These are phyloP conservation scores for Cinara cedri DNA, from an alignment of 2,888 invertebrate genomes.

Conservation along the genomic window DNA sequence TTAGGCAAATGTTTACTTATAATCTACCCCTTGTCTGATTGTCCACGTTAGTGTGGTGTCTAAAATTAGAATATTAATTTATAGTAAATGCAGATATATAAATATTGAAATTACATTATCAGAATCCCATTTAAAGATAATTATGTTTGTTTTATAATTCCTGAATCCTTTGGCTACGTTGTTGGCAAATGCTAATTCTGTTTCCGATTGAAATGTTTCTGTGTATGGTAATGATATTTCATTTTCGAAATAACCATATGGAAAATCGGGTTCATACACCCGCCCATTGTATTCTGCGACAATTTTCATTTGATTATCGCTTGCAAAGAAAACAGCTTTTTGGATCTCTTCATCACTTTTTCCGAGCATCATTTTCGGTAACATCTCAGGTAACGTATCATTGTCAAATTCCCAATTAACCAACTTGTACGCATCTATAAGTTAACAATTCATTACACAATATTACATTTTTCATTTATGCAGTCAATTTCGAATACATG, in stretches of 20 bases:
- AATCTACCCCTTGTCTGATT: too few relatives aligned
- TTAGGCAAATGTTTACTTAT: too few relatives aligned
- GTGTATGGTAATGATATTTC: neutral
- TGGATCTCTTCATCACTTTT: conserved; percentile 6
- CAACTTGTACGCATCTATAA: too few relatives aligned
- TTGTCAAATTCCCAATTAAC: neutral
- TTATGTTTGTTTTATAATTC: neutral
- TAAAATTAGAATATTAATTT: too few relatives aligned
- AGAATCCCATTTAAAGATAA: conserved; percentile 4
- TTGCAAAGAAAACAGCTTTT: neutral
- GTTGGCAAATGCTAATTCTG: neutral
- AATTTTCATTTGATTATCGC: neutral
- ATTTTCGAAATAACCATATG: conserved; percentile 10
- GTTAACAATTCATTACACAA: too few relatives aligned
- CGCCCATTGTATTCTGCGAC: conserved; percentile 20
- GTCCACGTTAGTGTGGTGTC: too few relatives aligned
- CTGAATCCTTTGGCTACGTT: neutral
- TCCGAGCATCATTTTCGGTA: neutral
- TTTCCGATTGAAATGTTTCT: neutral
- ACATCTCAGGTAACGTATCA: conserved; percentile 16
- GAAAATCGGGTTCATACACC: neutral
- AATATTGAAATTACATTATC: neutral
- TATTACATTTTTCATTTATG: too few relatives aligned
- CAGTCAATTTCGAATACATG: too few relatives aligned
- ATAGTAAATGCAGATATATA: too few relatives aligned